Base-by-base conservation (phyloP, 2,113 vertebrate species). In the Strix uralensis region DNA sequence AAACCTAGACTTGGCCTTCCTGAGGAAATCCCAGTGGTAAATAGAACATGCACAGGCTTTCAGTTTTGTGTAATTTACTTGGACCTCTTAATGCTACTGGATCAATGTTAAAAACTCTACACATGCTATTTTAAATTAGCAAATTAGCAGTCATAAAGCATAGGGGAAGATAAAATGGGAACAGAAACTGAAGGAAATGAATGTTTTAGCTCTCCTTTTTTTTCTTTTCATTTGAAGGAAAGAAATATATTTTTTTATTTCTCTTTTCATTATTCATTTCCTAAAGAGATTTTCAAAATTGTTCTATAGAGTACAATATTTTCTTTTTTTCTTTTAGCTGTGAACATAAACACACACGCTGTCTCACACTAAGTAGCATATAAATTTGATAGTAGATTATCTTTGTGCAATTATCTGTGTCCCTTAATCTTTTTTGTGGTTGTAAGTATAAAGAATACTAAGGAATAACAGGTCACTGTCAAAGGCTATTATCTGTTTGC, bases 1-100 rank as follows among this genome's bases (percentile, higher is more conserved):
- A 99, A 99, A 98, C 96, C 98, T 93, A 98, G 99, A 86, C 98
- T 99, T 84, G 99, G 99, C 34, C 98, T 99, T 94, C 98, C 96
- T 95, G 96, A 93, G 47, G 97, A 98, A 86, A 98, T 98, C 85
- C 99, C 99, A 22, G 81, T 97, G 98, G 99, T 99, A 98, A 97
- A 95, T 93, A 97, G 81, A 98, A 96, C 97, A 97, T 85, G 94
- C 94, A 92, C 70, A 91, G 90, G 65, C 95, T 98, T 90, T 91
- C 71, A 30, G 46, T 92, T 81, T 86, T 70, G 86, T 94, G 73
- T 81, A 86, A 71, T 97, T 88, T 95, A 65, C 47, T 90, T 84
- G 81, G 58, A 57, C 92, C 65, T 88, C 86, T 95, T 92, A 81
- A 88, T 91, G 92, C 82, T 93, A 54, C 77, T 72, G 79, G 79